These are phyloP conservation scores for Odontomyia ornata DNA, from an alignment of 2,888 invertebrate species.

Conservation along the genomic window DNA sequence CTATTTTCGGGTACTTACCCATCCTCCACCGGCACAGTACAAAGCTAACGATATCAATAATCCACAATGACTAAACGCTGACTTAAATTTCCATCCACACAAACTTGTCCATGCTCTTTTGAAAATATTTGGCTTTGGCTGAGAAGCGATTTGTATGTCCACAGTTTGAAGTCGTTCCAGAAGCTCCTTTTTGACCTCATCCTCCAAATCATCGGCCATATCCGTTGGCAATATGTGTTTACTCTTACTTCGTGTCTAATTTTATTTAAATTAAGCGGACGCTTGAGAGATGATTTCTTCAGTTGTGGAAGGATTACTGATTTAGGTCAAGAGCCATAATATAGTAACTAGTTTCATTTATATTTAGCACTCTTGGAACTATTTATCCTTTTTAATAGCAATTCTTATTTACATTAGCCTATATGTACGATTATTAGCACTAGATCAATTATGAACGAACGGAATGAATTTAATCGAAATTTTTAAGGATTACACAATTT, in stretches of 20 bases:
- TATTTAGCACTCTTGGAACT: background rate
- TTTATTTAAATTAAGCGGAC: too few relatives aligned
- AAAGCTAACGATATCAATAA: constrained; percentile 78
- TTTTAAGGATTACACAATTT: too few relatives aligned
- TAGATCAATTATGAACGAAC: too few relatives aligned
- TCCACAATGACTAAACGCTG: constrained; percentile 76
- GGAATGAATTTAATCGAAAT: too few relatives aligned
- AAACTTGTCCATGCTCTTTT: constrained; percentile 59
- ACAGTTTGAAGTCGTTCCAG: constrained; percentile 62
- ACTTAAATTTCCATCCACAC: constrained; percentile 71
- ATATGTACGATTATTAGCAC: too few relatives aligned
- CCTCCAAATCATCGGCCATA: constrained; percentile 57
- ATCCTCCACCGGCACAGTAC: constrained; percentile 81
- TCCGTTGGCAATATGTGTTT: background rate
- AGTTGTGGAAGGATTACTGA: too few relatives aligned
- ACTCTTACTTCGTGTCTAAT: background rate
- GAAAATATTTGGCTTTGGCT: constrained; percentile 51
- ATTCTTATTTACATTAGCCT: too few relatives aligned
- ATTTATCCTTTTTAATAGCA: too few relatives aligned
- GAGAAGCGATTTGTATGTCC: constrained; percentile 56
- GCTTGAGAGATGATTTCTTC: too few relatives aligned
- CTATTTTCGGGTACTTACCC: constrained; percentile 70
- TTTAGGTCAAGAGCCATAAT: too few relatives aligned
- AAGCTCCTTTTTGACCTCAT: constrained; percentile 62
- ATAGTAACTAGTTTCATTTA: too few relatives aligned